Percentiles rank a stretch among this genome's conserved stretches.
These are phyloP conservation scores for Tokudaia muenninki DNA, from an alignment of 2,797 vertebrate genomes.

Conservation along the genomic window DNA sequence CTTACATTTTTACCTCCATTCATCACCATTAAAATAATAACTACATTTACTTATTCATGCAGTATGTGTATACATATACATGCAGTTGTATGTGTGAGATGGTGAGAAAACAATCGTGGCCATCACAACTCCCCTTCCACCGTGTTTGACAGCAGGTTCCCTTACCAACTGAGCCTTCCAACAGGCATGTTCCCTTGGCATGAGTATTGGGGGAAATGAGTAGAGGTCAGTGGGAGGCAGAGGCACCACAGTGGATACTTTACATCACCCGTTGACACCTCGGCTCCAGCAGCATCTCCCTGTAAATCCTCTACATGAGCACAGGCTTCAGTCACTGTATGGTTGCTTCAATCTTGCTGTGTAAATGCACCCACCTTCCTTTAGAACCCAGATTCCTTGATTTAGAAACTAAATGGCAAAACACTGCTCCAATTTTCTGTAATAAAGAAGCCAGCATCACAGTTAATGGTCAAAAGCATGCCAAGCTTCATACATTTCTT, in stretches of 20 bases:
- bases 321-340: not conserved
- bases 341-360: not conserved
- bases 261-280: not conserved
- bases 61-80: not conserved
- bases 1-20: not conserved
- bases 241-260: not conserved
- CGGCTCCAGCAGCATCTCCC: not conserved
- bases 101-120: not conserved
- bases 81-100: not conserved
- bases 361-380: not conserved
- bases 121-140: not conserved
- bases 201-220: too few species aligned
- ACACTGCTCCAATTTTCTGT: not conserved
- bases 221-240: too few species aligned
- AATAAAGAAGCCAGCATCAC: not conserved
- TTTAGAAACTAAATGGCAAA: not conserved
- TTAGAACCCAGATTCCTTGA: not conserved
- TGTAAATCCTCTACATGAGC: not conserved
- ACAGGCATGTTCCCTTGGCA: not conserved
- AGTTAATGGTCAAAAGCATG: not conserved
- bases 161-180: not conserved
- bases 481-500: not conserved
- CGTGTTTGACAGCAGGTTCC: not conserved
- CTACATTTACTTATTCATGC: not conserved
- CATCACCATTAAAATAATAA: not conserved